A percentile compares a stretch with the other conserved stretches of the same genome.
Conservation (phyloP, 2,113 vertebrate genomes). For the Vulpes vulpes region DNA sequence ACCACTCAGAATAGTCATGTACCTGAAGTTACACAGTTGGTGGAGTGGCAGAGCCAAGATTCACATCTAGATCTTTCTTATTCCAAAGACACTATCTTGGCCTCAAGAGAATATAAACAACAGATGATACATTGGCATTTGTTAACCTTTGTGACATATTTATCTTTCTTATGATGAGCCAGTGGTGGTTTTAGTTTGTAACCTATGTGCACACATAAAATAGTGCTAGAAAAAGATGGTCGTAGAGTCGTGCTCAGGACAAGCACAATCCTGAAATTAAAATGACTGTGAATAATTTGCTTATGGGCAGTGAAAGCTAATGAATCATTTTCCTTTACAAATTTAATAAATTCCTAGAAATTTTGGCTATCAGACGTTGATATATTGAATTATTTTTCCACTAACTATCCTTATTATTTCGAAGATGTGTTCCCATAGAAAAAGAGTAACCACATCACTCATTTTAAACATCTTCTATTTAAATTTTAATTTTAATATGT, state of each 20-base stretch:
- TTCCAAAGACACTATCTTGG: not conserved
- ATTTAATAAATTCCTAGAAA: constrained; percentile 64
- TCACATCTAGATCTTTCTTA: constrained; percentile 26
- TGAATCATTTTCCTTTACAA: constrained; percentile 56
- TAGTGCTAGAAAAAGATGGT: not conserved
- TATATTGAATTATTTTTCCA: constrained; percentile 66
- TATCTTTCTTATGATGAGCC: constrained; percentile 15
- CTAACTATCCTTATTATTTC: constrained; percentile 58
- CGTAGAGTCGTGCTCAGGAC: not conserved
- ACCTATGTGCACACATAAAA: not conserved
- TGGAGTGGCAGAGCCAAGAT: not conserved
- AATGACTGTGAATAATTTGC: constrained; percentile 54
- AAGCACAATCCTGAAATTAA: constrained; percentile 46
- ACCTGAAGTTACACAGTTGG: not conserved
- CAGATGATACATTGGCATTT: not conserved
- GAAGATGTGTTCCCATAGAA: constrained; percentile 62
- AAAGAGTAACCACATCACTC: constrained; percentile 59
- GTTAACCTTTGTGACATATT: not conserved
- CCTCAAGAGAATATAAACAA: constrained; percentile 2
- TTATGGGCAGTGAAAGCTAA: constrained; percentile 36
- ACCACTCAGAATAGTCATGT: constrained; percentile 1
- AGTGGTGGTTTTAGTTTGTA: constrained; percentile 36
- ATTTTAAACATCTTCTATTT: constrained; percentile 68
- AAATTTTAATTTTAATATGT: constrained; percentile 60
- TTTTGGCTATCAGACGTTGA: constrained; percentile 47